Conservation (phyloP, 2,113 vertebrate genomes). For the Neopipo cinnamomea region DNA sequence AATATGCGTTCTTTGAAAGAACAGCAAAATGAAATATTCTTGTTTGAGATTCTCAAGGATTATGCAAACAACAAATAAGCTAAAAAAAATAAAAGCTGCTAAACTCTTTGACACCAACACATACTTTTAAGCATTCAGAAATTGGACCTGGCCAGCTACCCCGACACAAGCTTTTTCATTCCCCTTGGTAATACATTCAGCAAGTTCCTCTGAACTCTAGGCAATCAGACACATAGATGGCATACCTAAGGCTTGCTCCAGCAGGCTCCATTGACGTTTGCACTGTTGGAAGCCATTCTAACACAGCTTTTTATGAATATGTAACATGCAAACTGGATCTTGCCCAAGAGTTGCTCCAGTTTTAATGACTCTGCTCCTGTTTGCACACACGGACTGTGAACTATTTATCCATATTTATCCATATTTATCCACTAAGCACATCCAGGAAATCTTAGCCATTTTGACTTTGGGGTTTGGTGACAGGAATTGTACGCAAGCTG, state of each 20-base stretch:
- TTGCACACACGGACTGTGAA: constrained; percentile 8
- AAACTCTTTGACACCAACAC: background rate
- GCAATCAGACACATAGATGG: constrained; percentile 66
- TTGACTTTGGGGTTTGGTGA: constrained; percentile 3
- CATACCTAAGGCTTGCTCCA: constrained; percentile 69
- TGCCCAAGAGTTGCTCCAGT: constrained; percentile 45
- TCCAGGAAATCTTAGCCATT: constrained; percentile 49
- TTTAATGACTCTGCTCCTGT: constrained; percentile 57
- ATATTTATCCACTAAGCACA: no score
- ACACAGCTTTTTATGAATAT: constrained; percentile 62
- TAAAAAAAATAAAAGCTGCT: background rate
- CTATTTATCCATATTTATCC: background rate
- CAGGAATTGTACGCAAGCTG: constrained; percentile 18
- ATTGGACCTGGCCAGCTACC: constrained; percentile 20
- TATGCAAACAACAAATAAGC: background rate
- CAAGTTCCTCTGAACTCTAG: constrained; percentile 58
- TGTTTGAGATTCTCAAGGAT: background rate
- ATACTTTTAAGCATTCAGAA: constrained; percentile 2
- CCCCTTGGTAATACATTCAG: constrained; percentile 57
- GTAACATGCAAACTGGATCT: constrained; percentile 58
- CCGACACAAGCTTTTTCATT: constrained; percentile 42
- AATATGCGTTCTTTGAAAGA: constrained; percentile 35
- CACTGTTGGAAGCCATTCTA: constrained; percentile 56
- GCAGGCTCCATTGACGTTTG: constrained; percentile 69
- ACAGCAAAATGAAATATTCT: background rate